A percentile compares a stretch with the other conserved stretches of the same genome.
Evolutionary conservation across 2,888 invertebrate species (phyloP).

Genomic region (Hedya salicella): DNA sequence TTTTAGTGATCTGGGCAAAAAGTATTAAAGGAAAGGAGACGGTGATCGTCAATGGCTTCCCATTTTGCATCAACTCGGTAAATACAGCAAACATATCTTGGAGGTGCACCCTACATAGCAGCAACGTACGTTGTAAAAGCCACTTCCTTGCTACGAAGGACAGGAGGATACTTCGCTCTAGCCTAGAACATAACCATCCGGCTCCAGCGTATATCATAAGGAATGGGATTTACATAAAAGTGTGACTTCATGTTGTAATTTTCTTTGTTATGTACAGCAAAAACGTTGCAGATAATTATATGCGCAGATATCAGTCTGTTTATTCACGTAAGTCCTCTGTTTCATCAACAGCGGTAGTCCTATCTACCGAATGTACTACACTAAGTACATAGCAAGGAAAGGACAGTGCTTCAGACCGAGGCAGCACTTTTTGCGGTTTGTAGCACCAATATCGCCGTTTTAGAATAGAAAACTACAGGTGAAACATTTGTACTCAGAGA

Average conservation of each 20-base stretch:
- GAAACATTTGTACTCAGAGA: no score
- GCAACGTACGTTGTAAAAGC: not conserved
- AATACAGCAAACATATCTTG: not conserved
- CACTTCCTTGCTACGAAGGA: constrained; percentile 1
- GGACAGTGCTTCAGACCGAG: no score
- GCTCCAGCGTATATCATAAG: not conserved
- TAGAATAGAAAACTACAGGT: no score
- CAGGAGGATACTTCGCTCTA: not conserved
- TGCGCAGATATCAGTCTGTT: no score
- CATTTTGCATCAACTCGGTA: not conserved
- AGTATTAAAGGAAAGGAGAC: not conserved
- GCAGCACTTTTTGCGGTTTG: no score
- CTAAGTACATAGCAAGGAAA: no score
- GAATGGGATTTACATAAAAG: not conserved
- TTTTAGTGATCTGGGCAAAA: constrained; percentile 5
- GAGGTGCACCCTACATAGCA: constrained; percentile 1
- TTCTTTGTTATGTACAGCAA: no score
- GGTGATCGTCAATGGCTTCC: constrained; percentile 3
- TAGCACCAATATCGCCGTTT: no score
- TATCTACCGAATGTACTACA: no score
- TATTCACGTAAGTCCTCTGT: no score
- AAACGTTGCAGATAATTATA: no score
- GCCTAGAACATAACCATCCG: not conserved
- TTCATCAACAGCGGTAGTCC: no score
- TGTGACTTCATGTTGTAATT: not conserved